Evolutionary conservation across 1,140 invertebrate species (phyloP), one percentile per base, ranked within the genome.

Genomic region (Drosophila orosa): DNA sequence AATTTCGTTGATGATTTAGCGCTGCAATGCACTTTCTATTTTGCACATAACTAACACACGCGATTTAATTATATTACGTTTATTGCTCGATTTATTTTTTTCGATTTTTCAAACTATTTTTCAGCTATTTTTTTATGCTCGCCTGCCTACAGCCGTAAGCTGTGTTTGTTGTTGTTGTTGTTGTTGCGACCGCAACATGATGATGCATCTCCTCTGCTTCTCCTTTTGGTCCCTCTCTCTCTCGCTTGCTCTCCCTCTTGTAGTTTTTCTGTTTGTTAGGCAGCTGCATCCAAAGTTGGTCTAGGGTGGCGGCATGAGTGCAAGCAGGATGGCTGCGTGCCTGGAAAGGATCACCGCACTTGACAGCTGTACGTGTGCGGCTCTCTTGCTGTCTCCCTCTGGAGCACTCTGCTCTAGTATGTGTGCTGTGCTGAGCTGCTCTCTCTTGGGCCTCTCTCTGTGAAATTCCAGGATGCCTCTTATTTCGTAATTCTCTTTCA

Each of bases 141-240:
- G 42, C 67, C 50, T 47, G 72, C 74, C 61, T 61, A 58, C 76
- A 57, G 60, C 40, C 44, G 59, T 35, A 19, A 29, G 52, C 33
- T 59, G 35, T 39, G 63, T 31, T 47, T 47, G 65, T 47, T 72
- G 66, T 60, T 54, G 48, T 71, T 71, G 57, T 31, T 68, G 45
- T 65, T 76, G 79, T 45, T 72, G 40, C 37, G 65, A 63, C 75
- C 57, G 71, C 68, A 79, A 79, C 81, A 78, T 83, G 69, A 75
- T 83, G 50, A 35, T 54, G 50, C 68, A 47, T 55, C 63, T 52
- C 58, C 52, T 35, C 29, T 52, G 31, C 33, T 35, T 44, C 35
- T 47, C 48, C 40, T 55, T 24, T 55, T 42, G 42, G 74, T 73
- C 31, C 44, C 29, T 42, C 52, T 54, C 22, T 29, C 39, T 42